Percentiles rank a stretch among this genome's conserved stretches.
These are phyloP conservation scores for Poecilus cupreus DNA, from an alignment of 2,888 invertebrate species.

Conservation along the genomic window DNA sequence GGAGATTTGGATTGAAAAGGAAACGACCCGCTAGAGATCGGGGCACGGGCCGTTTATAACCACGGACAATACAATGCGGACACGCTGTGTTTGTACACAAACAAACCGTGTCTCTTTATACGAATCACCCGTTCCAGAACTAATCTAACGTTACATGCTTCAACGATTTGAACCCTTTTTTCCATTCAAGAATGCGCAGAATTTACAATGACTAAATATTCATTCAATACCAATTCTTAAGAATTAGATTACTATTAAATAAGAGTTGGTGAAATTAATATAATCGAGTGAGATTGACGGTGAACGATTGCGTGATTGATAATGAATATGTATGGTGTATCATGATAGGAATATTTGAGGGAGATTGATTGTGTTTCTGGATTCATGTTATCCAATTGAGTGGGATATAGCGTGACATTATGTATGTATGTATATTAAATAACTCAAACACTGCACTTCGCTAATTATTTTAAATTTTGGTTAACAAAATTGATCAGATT, in stretches of 20 bases:
- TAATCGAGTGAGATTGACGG: no score
- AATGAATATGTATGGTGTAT: no score
- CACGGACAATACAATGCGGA: neutral
- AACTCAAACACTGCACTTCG: no score
- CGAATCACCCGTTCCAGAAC: slow-evolving; percentile 43
- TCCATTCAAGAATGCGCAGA: neutral
- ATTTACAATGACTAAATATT: neutral
- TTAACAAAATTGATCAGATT: no score
- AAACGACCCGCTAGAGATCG: slow-evolving; percentile 38
- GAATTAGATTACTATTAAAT: no score
- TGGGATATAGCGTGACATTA: no score
- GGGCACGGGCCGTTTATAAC: neutral
- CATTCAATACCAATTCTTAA: neutral
- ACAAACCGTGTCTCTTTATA: neutral
- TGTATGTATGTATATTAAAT: no score
- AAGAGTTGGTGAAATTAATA: no score
- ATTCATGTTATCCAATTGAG: no score
- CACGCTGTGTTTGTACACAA: neutral
- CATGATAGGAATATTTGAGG: no score
- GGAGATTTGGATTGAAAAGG: slow-evolving; percentile 52
- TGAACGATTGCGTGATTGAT: neutral
- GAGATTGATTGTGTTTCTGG: no score
- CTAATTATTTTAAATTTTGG: no score
- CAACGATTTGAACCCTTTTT: slow-evolving; percentile 6
- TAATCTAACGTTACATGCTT: slow-evolving; percentile 22